Percentiles rank a stretch among this genome's conserved stretches.
These are phyloP conservation scores for Halocaridina rubra DNA, from an alignment of 2,888 invertebrate species.

Conservation along the genomic window DNA sequence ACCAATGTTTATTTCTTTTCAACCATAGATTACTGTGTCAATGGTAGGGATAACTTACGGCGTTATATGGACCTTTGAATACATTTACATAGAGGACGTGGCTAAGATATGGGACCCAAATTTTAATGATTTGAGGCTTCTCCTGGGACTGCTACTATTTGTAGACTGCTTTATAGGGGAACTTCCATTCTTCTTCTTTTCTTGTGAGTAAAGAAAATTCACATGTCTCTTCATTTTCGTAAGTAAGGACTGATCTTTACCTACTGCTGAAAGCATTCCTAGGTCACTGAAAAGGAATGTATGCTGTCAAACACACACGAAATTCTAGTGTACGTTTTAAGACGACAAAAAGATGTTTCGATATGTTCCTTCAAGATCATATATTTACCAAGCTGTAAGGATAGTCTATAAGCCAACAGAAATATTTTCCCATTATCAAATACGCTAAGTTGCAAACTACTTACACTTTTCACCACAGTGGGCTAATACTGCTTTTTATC, in stretches of 20 bases:
- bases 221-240: too few relatives aligned
- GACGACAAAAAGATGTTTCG: background rate
- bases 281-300: background rate
- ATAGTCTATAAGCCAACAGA: too few relatives aligned
- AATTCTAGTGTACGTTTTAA: background rate
- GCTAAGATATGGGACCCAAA: background rate
- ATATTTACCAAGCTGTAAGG: background rate
- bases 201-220: slow-evolving; percentile 67
- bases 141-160: slow-evolving; percentile 67
- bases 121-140: background rate
- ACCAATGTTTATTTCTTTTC: too few relatives aligned
- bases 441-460: too few relatives aligned
- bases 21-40: background rate
- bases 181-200: slow-evolving; percentile 86
- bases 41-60: background rate
- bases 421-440: too few relatives aligned
- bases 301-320: background rate
- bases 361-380: background rate
- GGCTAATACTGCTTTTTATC: too few relatives aligned
- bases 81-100: background rate
- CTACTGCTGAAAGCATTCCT: background rate
- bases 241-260: background rate
- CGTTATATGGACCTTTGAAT: background rate
- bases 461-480: too few relatives aligned
- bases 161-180: slow-evolving; percentile 87